Evolutionary conservation across 2,113 vertebrate genomes (phyloP).

Genomic region (Mus spicilegus): DNA sequence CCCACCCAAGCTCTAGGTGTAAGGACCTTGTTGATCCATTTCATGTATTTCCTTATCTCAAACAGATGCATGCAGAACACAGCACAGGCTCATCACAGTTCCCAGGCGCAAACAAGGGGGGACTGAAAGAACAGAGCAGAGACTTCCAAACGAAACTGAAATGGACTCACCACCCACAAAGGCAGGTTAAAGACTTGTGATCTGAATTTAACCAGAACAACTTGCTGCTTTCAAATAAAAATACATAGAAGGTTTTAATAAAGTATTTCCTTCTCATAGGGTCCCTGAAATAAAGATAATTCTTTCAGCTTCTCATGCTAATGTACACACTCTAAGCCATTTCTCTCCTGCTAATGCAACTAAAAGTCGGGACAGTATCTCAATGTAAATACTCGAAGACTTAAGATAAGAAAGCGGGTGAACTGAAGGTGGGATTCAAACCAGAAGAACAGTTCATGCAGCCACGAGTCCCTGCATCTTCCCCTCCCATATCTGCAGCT

Average conservation of each 20-base stretch:
- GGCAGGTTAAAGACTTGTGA: too few species aligned
- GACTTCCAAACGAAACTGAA: background rate
- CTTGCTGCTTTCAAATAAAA: background rate
- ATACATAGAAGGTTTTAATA: background rate
- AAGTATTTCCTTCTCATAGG: background rate
- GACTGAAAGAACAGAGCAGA: too few species aligned
- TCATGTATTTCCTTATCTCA: background rate
- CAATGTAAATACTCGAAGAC: background rate
- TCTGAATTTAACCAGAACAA: background rate
- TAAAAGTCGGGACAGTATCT: background rate
- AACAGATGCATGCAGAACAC: background rate
- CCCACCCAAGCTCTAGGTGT: background rate
- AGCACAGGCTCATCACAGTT: background rate
- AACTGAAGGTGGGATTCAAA: background rate
- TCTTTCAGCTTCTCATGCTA: background rate
- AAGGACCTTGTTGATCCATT: background rate
- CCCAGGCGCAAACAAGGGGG: background rate
- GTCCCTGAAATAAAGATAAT: background rate
- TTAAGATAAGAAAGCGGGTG: background rate
- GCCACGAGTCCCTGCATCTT: background rate
- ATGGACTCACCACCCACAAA: background rate
- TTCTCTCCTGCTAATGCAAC: background rate
- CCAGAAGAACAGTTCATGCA: background rate
- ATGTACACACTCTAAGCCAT: background rate
- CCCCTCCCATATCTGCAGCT: background rate